Evolutionary conservation across 1,140 invertebrate genomes (phyloP).

Genomic region (Zaprionus nigranus): DNA sequence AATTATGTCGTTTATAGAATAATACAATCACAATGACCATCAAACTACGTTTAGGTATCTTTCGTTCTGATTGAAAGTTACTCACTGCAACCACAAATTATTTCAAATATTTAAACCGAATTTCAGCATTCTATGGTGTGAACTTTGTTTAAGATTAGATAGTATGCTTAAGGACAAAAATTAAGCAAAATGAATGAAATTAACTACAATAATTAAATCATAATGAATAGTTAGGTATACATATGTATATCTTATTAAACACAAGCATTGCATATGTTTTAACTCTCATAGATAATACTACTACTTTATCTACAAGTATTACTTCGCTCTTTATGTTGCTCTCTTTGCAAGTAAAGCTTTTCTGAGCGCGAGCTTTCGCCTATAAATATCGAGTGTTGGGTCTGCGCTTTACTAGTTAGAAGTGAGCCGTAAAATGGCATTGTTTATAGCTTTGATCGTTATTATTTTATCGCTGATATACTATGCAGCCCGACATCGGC

Average conservation of each 20-base stretch:
- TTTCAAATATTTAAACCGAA: slow-evolving; percentile 12
- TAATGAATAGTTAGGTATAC: neutral
- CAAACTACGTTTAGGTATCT: too few species aligned
- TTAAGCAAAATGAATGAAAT: neutral
- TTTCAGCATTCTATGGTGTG: neutral
- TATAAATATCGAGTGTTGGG: slow-evolving; percentile 29
- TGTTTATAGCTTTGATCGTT: slow-evolving; percentile 50
- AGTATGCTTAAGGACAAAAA: neutral
- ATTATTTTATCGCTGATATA: slow-evolving; percentile 40
- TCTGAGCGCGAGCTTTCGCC: slow-evolving; percentile 9
- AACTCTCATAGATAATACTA: neutral
- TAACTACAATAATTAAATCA: neutral
- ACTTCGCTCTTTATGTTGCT: neutral
- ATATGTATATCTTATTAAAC: neutral
- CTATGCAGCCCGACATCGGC: slow-evolving; percentile 59
- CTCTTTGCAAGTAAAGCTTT: slow-evolving; percentile 13
- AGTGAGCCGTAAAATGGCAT: slow-evolving; percentile 40
- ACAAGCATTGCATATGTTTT: neutral
- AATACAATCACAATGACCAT: neutral
- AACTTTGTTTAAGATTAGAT: slow-evolving; percentile 5
- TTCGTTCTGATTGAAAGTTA: too few species aligned
- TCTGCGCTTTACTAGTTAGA: slow-evolving; percentile 20
- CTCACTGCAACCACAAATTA: neutral
- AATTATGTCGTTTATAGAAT: neutral
- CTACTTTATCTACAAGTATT: neutral